Evolutionary conservation across 1,140 invertebrate species (phyloP).

Genomic region (Drosophila lacertosa): DNA sequence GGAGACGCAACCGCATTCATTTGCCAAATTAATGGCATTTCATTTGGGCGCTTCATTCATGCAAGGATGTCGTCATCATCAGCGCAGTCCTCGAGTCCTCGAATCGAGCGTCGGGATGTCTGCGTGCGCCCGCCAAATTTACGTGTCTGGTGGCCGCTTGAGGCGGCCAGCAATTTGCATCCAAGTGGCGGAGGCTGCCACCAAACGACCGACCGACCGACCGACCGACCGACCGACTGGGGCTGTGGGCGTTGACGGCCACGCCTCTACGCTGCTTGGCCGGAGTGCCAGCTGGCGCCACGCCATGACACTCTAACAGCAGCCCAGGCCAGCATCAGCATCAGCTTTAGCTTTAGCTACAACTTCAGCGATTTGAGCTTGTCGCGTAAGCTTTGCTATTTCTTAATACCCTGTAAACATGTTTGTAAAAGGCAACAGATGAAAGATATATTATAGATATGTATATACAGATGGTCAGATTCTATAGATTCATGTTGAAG

Average conservation of each 20-base stretch:
- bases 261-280: slow-evolving; percentile 22
- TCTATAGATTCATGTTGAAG: no score
- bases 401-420: background rate
- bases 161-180: slow-evolving; percentile 59
- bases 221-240: no score
- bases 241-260: slow-evolving; percentile 31
- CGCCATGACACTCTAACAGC: slow-evolving; percentile 45
- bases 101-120: slow-evolving; percentile 34
- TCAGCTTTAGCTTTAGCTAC: background rate
- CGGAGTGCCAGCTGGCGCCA: slow-evolving; percentile 62
- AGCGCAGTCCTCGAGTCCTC: slow-evolving; percentile 18
- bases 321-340: background rate
- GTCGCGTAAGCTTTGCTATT: slow-evolving; percentile 39
- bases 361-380: slow-evolving; percentile 41
- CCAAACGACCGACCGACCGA: no score
- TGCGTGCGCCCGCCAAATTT: slow-evolving; percentile 62
- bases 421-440: background rate
- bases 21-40: slow-evolving; percentile 83
- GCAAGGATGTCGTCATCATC: slow-evolving; percentile 73
- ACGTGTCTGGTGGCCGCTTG: slow-evolving; percentile 72
- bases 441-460: background rate
- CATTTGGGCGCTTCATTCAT: slow-evolving; percentile 78
- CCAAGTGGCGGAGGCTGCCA: slow-evolving; percentile 18
- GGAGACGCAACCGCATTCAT: slow-evolving; percentile 75
- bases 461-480: no score